Base-by-base conservation (phyloP, 1,140 invertebrate species). In the Macrobrachium rosenbergii region DNA sequence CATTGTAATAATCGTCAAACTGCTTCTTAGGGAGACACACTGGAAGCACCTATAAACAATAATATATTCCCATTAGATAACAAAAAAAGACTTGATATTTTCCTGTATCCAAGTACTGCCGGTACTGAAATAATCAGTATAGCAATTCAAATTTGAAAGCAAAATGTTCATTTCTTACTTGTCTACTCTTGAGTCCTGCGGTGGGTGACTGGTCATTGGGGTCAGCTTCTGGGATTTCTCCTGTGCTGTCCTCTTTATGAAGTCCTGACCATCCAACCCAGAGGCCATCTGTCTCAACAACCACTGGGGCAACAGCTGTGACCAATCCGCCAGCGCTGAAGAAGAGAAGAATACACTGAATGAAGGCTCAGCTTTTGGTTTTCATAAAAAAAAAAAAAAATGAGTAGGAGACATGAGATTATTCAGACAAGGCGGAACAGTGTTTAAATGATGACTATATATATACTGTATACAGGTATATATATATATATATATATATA, bases 201-300 rank as follows among this genome's bases (percentile, higher is more conserved):
- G 96, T 97, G 3, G 96, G 96, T 8, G 96, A 96, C 87, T 95
- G 94, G 92, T 97, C 96, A 63, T 94, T 94, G 0, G 96, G 96
- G 92, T 96, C 95, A 10, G 96, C 96, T 92, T 97, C 96, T 3
- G 96, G 96, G 90, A 97, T 97, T 94, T 91, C 90, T 45, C 89
- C 43, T 14, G 90, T 83, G 17, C 89, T 78, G 91, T 96, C 94
- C 73, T 95, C 94, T 88, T 88, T 69, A 52, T 91, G 88, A 19
- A 97, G 95, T 6, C 96, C 96, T 0, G 96, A 95, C 96, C 96
- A 97, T 88, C 96, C 97, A 76, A 98, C 96, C 97, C 96, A 98
- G 28, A 96, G 93, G 43, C 96, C 96, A 90, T 94, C 94, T 85
- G 95, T 95, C 89, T 95, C 94, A 83, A 97, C 96, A 2, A 97